Conservation (phyloP, 2,113 vertebrate species). For the Brevimyrus niger region DNA sequence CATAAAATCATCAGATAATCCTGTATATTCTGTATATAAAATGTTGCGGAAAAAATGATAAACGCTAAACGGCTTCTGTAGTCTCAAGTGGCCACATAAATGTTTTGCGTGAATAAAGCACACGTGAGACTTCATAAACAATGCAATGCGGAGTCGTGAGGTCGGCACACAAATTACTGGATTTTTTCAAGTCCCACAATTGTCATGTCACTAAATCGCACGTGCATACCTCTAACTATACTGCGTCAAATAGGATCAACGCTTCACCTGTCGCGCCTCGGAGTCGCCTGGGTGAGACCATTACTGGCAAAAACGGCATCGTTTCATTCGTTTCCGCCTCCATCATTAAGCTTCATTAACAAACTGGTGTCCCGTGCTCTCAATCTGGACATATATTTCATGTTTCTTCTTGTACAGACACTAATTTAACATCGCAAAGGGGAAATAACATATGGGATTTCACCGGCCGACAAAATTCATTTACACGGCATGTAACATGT, state of each 20-base stretch:
- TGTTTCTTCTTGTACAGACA: neutral
- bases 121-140: neutral
- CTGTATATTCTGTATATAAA: neutral
- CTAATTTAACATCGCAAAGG: neutral
- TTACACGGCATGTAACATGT: neutral
- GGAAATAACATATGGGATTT: neutral
- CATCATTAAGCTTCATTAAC: neutral
- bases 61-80: neutral
- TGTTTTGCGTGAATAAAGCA: neutral
- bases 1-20: neutral
- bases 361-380: neutral
- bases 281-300: neutral
- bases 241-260: neutral
- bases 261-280: neutral
- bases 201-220: neutral
- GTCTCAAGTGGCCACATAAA: neutral
- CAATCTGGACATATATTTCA: neutral
- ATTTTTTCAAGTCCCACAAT: neutral
- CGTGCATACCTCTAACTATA: neutral
- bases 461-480: neutral
- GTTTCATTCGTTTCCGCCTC: neutral
- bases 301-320: neutral
- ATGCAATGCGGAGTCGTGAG: neutral
- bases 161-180: neutral
- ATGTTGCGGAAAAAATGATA: neutral